A percentile compares a stretch with the other conserved stretches of the same genome.
These are phyloP conservation scores for Drosophila rubida DNA, from an alignment of 2,888 invertebrate genomes.

Conservation along the genomic window DNA sequence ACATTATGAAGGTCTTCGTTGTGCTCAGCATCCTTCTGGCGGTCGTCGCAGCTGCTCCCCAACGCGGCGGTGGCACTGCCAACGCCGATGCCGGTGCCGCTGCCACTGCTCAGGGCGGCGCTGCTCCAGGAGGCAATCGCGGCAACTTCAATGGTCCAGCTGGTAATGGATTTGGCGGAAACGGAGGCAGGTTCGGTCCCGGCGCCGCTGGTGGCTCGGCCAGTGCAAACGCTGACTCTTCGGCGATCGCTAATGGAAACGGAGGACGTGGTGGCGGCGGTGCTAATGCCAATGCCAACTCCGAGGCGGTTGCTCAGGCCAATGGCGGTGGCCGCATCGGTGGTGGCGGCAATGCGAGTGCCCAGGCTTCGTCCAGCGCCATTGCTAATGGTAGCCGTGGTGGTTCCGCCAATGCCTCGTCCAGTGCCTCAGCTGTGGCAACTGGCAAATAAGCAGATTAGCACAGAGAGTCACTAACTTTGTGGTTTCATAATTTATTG, in stretches of 20 bases:
- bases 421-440: slow-evolving; percentile 8
- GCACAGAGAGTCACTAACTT: neutral
- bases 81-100: neutral
- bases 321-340: neutral
- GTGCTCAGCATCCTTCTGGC: slow-evolving; percentile 19
- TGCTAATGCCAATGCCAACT: slow-evolving; percentile 10
- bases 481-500: slow-evolving; percentile 33
- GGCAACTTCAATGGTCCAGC: neutral
- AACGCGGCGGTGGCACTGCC: neutral
- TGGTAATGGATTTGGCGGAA: slow-evolving; percentile 1
- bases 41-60: slow-evolving; percentile 19
- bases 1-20: slow-evolving; percentile 13
- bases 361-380: slow-evolving; percentile 5
- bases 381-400: neutral
- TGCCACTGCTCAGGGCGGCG: neutral
- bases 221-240: slow-evolving; percentile 10
- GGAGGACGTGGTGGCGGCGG: slow-evolving; percentile 11
- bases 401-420: neutral
- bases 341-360: slow-evolving; percentile 6
- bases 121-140: neutral
- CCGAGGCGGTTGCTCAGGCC: slow-evolving; percentile 2
- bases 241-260: slow-evolving; percentile 11
- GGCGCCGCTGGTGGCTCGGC: neutral
- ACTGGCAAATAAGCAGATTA: slow-evolving; percentile 14
- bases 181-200: neutral